phyloP scores from a whole-genome alignment of 2,888 invertebrate species.

The Drosophila leonis region DNA sequence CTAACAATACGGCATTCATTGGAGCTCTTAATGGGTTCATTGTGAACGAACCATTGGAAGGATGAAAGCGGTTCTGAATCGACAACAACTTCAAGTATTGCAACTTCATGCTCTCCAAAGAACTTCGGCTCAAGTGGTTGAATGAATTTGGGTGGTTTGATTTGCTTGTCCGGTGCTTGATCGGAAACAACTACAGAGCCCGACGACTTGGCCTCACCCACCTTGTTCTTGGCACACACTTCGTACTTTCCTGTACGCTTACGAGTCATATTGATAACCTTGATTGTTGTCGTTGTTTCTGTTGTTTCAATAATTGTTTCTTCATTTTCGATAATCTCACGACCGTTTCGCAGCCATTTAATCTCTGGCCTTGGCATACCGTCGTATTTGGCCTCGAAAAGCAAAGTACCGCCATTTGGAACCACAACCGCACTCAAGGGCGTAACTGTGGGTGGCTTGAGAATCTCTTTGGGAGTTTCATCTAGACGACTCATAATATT shows the following conservation, averaged over 20 bases:
- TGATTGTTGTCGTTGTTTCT: slow-evolving; percentile 88
- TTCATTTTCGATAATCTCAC: slow-evolving; percentile 89
- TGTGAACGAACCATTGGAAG: slow-evolving; percentile 94
- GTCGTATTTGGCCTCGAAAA: slow-evolving; percentile 90
- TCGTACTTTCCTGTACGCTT: slow-evolving; percentile 95
- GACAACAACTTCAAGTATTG: slow-evolving; percentile 92
- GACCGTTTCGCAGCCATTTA: slow-evolving; percentile 94
- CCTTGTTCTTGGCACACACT: slow-evolving; percentile 91
- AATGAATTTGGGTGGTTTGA: slow-evolving; percentile 90
- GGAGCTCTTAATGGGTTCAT: slow-evolving; percentile 89
- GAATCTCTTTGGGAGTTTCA: slow-evolving; percentile 83
- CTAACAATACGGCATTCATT: slow-evolving; percentile 90
- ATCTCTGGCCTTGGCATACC: slow-evolving; percentile 90
- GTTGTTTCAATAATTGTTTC: slow-evolving; percentile 87
- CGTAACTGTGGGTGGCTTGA: slow-evolving; percentile 91
- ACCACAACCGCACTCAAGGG: slow-evolving; percentile 92
- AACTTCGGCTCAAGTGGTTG: slow-evolving; percentile 90
- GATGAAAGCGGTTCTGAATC: slow-evolving; percentile 92
- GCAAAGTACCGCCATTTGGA: slow-evolving; percentile 89
- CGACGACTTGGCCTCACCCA: slow-evolving; percentile 92
- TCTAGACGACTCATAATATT: slow-evolving; percentile 88
- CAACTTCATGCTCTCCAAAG: slow-evolving; percentile 90
- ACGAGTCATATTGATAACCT: slow-evolving; percentile 89
- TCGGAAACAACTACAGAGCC: slow-evolving; percentile 92
- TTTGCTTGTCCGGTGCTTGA: slow-evolving; percentile 87